These are phyloP conservation scores for Leiothrix lutea DNA, from an alignment of 2,113 vertebrate genomes.

Conservation along the genomic window DNA sequence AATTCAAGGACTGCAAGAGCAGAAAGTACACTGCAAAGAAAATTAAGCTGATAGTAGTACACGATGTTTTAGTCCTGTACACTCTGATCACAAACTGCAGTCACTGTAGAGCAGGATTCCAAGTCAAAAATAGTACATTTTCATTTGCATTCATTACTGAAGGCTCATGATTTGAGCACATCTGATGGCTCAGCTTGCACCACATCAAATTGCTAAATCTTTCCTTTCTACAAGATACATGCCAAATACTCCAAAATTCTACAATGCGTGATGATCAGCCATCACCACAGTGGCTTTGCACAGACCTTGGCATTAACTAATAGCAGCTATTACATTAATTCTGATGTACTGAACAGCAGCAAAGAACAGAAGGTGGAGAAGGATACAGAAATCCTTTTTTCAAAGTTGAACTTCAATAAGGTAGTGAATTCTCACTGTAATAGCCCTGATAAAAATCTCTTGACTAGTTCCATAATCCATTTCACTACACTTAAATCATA, in stretches of 20 bases:
- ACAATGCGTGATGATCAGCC: neutral
- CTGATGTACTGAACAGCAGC: neutral
- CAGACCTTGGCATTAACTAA: neutral
- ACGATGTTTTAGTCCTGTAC: neutral
- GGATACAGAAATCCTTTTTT: accelerated
- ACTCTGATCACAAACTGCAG: neutral
- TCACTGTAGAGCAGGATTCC: neutral
- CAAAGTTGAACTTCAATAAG: neutral
- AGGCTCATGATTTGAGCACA: neutral
- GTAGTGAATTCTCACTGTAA: neutral
- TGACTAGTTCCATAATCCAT: neutral
- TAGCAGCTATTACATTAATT: neutral
- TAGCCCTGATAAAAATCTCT: neutral
- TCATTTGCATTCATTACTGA: neutral
- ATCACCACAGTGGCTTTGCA: neutral
- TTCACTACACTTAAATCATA: neutral
- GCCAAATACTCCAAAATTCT: neutral
- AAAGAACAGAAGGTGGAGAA: neutral
- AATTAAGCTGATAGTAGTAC: neutral
- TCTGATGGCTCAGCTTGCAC: neutral
- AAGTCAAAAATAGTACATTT: neutral
- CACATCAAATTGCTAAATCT: neutral
- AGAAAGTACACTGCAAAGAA: neutral
- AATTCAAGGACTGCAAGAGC: neutral
- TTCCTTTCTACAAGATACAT: neutral